Evolutionary conservation across 2,113 vertebrate species (phyloP), one percentile per base, ranked within the genome.

Genomic region (Paradoxurus hermaphroditus): DNA sequence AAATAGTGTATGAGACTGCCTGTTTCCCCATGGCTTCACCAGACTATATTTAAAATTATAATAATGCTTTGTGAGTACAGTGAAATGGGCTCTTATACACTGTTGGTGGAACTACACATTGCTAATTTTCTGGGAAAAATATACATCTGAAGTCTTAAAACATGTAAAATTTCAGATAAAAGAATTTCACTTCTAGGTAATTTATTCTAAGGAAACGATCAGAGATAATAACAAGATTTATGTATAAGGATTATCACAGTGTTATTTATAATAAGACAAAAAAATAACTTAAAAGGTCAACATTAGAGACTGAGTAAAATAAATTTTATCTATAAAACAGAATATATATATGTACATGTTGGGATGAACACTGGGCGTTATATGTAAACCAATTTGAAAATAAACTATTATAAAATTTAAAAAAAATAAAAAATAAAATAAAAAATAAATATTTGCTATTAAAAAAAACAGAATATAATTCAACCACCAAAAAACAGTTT

Each of bases 251-350:
- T 56, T 65, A 79, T 72, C 44, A 65, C 23, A 73, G 72, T 81
- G 23, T 87, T 97, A 62, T 68, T 87, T 83, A 83, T 83, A 68
- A 25, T 93, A 86, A n/a, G 36, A 90, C 51, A 89, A 91, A 91
- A 73, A 73, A 84, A 92, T 83, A 92, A 53, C n/a, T 31, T 81
- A 51, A 82, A 94, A 90, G 21, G 77, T 81, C 63, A 84, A 88
- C 34, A 68, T 21, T 82, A 92, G 25, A 82, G 23, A 89, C 4
- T 56, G 51, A 95, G 12, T 86, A 44, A 84, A 85, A 93, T 49
- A 51, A 94, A 72, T 51, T 23, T n/a, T 89, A 44, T 39, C 78
- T 65, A n/a, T 14, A 72, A 19, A 94, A 72, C 46, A 94, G 4
- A 89, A 95, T 79, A 67, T 11, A 90, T n/a, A n/a, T n/a, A n/a